These are phyloP conservation scores for Sylvilagus bachmani DNA, from an alignment of 2,113 vertebrate species.

Conservation along the genomic window DNA sequence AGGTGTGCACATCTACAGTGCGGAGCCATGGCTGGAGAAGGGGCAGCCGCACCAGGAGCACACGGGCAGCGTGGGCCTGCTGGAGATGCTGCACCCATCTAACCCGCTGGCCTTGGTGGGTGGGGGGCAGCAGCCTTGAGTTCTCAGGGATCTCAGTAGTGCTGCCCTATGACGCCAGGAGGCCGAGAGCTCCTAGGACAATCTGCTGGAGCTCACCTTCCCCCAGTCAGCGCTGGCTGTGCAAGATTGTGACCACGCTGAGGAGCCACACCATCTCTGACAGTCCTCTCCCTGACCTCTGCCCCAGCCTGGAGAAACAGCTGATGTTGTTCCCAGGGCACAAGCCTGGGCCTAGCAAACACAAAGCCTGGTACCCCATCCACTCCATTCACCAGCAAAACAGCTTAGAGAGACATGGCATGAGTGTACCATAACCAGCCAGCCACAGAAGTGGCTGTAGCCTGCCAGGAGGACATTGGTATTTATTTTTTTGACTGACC, in stretches of 20 bases:
- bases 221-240: constrained; percentile 94
- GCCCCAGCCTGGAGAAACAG: constrained; percentile 95
- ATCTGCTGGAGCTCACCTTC: constrained; percentile 95
- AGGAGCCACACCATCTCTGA: constrained; percentile 91
- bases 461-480: constrained; percentile 93
- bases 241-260: constrained; percentile 94
- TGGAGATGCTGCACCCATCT: constrained; percentile 95
- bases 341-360: constrained; percentile 95
- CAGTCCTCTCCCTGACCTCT: constrained; percentile 91
- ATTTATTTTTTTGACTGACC: constrained; percentile 96
- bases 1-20: constrained; percentile 93
- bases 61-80: constrained; percentile 93
- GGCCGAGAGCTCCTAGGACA: constrained; percentile 93
- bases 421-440: constrained; percentile 95
- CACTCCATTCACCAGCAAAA: constrained; percentile 95
- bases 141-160: constrained; percentile 96
- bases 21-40: constrained; percentile 93
- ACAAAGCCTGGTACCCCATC: constrained; percentile 95
- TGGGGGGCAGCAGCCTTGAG: constrained; percentile 93
- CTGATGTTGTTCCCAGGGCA: constrained; percentile 95
- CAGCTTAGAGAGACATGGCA: constrained; percentile 95
- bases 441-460: constrained; percentile 93
- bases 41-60: constrained; percentile 95
- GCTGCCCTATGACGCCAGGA: constrained; percentile 94
- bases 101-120: constrained; percentile 94